Evolutionary conservation across 2,888 invertebrate genomes (phyloP).

Genomic region (Polymixis flavicincta): DNA sequence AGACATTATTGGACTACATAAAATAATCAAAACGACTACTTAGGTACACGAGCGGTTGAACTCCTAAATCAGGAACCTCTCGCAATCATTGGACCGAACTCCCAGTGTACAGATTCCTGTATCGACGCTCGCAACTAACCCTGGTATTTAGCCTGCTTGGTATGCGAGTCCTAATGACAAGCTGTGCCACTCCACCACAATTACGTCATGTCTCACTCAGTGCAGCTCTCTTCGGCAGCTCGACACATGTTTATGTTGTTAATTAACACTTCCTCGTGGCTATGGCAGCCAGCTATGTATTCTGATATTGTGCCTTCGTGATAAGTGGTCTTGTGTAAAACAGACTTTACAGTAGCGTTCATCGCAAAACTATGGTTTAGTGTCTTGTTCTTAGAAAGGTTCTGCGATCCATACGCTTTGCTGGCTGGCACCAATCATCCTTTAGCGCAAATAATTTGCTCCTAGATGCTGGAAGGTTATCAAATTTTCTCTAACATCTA

Average conservation of each 20-base stretch:
- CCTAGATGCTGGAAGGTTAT: neutral
- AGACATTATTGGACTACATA: neutral
- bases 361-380: neutral
- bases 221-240: conserved; percentile 5
- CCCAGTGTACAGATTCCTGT: neutral
- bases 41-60: neutral
- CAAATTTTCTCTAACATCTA: neutral
- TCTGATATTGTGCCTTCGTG: conserved; percentile 2
- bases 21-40: conserved; percentile 14
- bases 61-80: neutral
- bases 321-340: neutral
- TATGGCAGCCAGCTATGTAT: neutral
- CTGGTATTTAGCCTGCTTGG: conserved; percentile 35
- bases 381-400: neutral
- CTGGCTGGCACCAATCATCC: neutral
- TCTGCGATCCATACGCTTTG: too few species aligned
- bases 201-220: conserved; percentile 32
- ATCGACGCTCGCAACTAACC: neutral
- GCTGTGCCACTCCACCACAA: conserved; percentile 29
- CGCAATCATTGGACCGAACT: neutral
- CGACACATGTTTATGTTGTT: conserved; percentile 37
- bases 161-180: conserved; percentile 53
- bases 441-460: neutral
- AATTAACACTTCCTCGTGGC: conserved; percentile 33
- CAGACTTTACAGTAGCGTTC: neutral